Evolutionary conservation across 2,113 vertebrate species (phyloP), one percentile per base, ranked within the genome.

Genomic region (Lasiurus borealis): DNA sequence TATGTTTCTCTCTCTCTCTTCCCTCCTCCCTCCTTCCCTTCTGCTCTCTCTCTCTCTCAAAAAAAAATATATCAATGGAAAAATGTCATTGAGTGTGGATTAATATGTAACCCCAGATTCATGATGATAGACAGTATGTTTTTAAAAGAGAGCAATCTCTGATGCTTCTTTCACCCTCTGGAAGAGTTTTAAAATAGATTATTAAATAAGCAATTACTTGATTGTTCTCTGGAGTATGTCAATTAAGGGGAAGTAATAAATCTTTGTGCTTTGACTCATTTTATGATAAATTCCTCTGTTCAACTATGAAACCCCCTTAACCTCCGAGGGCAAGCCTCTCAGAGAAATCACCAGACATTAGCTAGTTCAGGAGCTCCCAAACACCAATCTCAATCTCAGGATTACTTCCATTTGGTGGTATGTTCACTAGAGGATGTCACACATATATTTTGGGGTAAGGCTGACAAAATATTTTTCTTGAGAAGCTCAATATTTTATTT

Each of bases 401-500:
- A 21, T n/a, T 29, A 52, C 2, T 8, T 75, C 40, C 2, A 0
- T 75, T 86, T 46, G 34, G 62, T 36, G 81, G 66, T 23, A 40
- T 54, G 91, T 90, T 77, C 44, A 34, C 3, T 44, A 29, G n/a
- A 59, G 75, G 31, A 4, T 59, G 27, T 85, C 59, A 66, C 64
- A 54, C 19, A 6, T 64, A 10, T 25, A 13, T 62, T 87, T 96
- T 83, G 72, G 27, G 85, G 68, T 54, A 73, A 88, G 18, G 14
- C 19, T 23, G 21, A 57, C 3, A 71, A 54, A 69, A 34, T 46
- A 14, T 50, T 91, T 90, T 91, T 31, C 34, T 88, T 84, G 71
- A 88, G 44, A 94, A 91, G 3, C 13, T 88, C 14, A 19, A 12
- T 80, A 78, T 75, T 71, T 84, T 92, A 93, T 95, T 95, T 96